phyloP scores from a whole-genome alignment of 2,797 vertebrate species.

The Micropoecilia bifurca region DNA sequence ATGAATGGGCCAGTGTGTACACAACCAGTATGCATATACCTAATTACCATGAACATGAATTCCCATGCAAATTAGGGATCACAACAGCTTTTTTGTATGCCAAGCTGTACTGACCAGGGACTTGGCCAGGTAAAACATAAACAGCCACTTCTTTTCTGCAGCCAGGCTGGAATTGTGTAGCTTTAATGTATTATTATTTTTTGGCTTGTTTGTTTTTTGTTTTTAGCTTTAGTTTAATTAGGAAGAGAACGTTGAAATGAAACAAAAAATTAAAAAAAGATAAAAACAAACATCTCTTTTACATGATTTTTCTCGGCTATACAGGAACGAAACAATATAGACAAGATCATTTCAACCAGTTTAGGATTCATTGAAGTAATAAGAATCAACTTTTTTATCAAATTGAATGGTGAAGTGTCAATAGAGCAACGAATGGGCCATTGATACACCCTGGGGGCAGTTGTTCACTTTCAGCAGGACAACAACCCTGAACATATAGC shows the following conservation, averaged over 20 bases:
- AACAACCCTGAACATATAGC: neutral
- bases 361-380: neutral
- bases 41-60: constrained; percentile 40
- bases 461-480: neutral
- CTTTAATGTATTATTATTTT: neutral
- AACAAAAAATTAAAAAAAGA: too few species aligned
- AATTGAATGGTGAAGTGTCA: neutral
- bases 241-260: too few species aligned
- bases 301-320: too few species aligned
- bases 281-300: too few species aligned
- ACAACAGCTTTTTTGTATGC: constrained; percentile 19
- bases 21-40: constrained; percentile 28
- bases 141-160: constrained; percentile 20
- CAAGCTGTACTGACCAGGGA: constrained; percentile 12
- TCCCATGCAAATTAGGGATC: constrained; percentile 29
- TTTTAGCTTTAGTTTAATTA: neutral
- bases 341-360: neutral
- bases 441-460: neutral
- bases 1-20: constrained; percentile 40
- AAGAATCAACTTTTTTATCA: neutral
- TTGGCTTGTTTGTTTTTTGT: neutral
- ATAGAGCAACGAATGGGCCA: neutral
- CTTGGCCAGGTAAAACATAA: neutral
- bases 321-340: too few species aligned
- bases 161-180: constrained; percentile 22